These are phyloP conservation scores for Dasysyrphus tricinctus DNA, from an alignment of 2,888 invertebrate species.

Conservation along the genomic window DNA sequence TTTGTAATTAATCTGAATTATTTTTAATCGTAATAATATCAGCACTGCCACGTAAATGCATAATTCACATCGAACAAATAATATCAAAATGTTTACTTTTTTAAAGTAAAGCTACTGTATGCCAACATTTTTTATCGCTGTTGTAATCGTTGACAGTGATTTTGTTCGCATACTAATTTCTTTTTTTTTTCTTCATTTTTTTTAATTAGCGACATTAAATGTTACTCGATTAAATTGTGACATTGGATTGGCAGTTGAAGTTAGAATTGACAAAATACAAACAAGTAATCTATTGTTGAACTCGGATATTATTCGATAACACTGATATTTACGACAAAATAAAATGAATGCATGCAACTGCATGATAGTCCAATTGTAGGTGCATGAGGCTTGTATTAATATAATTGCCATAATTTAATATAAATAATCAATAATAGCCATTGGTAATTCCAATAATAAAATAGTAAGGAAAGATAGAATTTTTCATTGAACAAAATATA, in stretches of 20 bases:
- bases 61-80: constrained; percentile 53
- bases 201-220: constrained; percentile 43
- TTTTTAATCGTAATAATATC: constrained; percentile 40
- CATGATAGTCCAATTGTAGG: too few relatives aligned
- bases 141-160: constrained; percentile 73
- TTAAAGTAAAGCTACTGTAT: constrained; percentile 30
- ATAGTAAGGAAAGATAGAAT: too few relatives aligned
- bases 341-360: not conserved
- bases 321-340: not conserved
- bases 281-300: not conserved
- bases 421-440: too few relatives aligned
- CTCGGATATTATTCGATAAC: not conserved
- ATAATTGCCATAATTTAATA: too few relatives aligned
- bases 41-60: constrained; percentile 38
- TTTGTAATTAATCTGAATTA: constrained; percentile 66
- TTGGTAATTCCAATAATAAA: too few relatives aligned
- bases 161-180: constrained; percentile 69
- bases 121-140: constrained; percentile 12
- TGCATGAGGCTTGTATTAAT: too few relatives aligned
- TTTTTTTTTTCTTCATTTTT: constrained; percentile 53
- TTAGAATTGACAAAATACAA: constrained; percentile 1
- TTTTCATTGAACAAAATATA: too few relatives aligned
- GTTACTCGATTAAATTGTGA: constrained; percentile 59
- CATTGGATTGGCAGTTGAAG: constrained; percentile 50
- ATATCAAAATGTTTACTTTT: constrained; percentile 29